phyloP scores from a whole-genome alignment of 2,888 invertebrate species.

The Drosophila hamatofila region DNA sequence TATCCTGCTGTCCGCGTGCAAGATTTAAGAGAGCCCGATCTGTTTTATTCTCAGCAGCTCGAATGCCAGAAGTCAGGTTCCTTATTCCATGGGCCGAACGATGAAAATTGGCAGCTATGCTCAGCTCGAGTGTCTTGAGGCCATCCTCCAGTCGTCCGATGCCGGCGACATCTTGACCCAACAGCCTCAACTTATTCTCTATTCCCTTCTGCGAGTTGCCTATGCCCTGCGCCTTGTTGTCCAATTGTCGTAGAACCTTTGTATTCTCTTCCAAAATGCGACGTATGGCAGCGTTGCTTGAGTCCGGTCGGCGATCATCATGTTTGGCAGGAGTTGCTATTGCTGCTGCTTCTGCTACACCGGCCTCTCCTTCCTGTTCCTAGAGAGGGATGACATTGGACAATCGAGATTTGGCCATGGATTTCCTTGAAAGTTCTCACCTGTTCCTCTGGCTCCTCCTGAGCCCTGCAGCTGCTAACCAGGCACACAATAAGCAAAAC shows the following conservation, averaged over 20 bases:
- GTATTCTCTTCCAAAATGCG: slow-evolving; percentile 33
- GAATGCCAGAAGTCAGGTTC: slow-evolving; percentile 40
- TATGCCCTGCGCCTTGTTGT: slow-evolving; percentile 22
- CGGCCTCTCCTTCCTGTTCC: neutral
- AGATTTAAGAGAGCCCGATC: slow-evolving; percentile 35
- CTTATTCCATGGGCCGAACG: slow-evolving; percentile 22
- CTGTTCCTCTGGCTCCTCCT: slow-evolving; percentile 1
- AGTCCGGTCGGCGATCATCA: neutral
- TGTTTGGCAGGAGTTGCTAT: too few relatives aligned
- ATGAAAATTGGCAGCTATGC: slow-evolving; percentile 19
- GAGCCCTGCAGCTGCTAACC: neutral
- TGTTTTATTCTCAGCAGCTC: slow-evolving; percentile 20
- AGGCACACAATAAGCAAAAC: slow-evolving; percentile 37
- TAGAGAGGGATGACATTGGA: neutral
- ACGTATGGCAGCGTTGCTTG: neutral
- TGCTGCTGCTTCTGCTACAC: neutral
- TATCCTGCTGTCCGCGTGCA: slow-evolving; percentile 34
- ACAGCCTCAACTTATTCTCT: slow-evolving; percentile 50
- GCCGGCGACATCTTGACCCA: slow-evolving; percentile 35
- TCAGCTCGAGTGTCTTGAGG: slow-evolving; percentile 31
- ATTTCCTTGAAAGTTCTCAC: neutral
- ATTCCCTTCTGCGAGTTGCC: slow-evolving; percentile 54
- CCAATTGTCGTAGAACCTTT: slow-evolving; percentile 27
- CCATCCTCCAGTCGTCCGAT: slow-evolving; percentile 44
- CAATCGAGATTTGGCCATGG: neutral